Percentiles rank a stretch among this genome's conserved stretches.
Conservation (phyloP, 2,113 vertebrate genomes). For the Porphyrio hochstetteri region DNA sequence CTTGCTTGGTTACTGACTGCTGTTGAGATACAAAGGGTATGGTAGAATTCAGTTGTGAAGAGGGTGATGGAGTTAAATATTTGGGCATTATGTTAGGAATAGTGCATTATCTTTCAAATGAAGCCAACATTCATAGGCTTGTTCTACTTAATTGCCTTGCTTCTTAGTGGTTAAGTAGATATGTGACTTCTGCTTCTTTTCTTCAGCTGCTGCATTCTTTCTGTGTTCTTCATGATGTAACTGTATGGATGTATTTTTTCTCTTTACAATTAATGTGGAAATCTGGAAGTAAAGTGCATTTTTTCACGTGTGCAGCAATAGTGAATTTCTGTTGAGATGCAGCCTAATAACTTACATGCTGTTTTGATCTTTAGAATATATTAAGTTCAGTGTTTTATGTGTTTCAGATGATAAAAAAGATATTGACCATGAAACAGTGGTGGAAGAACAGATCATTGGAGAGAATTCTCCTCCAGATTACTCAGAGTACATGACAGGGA, state of each 20-base stretch:
- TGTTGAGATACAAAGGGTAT: not conserved
- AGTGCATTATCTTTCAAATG: not conserved
- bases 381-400: slow-evolving; percentile 32
- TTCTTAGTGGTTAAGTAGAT: not conserved
- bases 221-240: not conserved
- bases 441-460: slow-evolving; percentile 94
- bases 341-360: not conserved
- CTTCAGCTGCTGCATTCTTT: not conserved
- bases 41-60: not conserved
- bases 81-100: not conserved
- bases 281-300: not conserved
- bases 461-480: slow-evolving; percentile 98
- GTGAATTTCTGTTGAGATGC: not conserved
- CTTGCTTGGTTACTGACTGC: not conserved
- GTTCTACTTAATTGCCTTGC: not conserved
- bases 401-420: slow-evolving; percentile 98
- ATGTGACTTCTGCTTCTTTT: not conserved
- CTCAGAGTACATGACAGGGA: slow-evolving; percentile 98
- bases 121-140: not conserved
- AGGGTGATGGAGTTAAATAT: not conserved
- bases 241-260: not conserved
- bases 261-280: not conserved
- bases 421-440: slow-evolving; percentile 94
- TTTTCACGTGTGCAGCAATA: not conserved
- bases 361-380: not conserved